Evolutionary conservation across 2,888 invertebrate species (phyloP).

Genomic region (Periphyllus acericola): DNA sequence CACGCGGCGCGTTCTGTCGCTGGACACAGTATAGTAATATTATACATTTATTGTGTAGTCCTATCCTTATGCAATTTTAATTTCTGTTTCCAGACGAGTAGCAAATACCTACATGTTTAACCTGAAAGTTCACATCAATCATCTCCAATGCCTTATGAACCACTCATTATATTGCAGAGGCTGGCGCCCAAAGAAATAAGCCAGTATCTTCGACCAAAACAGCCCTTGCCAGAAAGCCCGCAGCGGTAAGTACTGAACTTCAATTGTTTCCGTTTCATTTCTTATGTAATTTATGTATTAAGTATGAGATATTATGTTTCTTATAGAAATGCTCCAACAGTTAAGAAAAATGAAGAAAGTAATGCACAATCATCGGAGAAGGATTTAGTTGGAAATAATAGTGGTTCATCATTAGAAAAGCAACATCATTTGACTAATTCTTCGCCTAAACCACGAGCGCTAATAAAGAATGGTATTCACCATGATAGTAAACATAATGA

Average conservation of each 20-base stretch:
- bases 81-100: not conserved
- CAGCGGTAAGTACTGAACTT: not conserved
- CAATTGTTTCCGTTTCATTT: not conserved
- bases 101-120: slow-evolving; percentile 34
- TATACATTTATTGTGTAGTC: not conserved
- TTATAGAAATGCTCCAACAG: slow-evolving; percentile 10
- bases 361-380: not conserved
- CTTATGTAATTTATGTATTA: not conserved
- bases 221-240: not conserved
- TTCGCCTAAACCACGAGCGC: not conserved
- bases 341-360: not conserved
- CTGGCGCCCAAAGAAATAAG: slow-evolving; percentile 39
- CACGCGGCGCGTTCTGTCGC: no score
- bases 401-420: not conserved
- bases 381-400: not conserved
- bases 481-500: not conserved
- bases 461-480: not conserved
- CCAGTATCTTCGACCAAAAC: slow-evolving; percentile 16
- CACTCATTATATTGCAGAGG: slow-evolving; percentile 38
- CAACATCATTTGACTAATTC: not conserved
- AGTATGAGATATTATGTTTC: slow-evolving; percentile 21
- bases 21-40: no score
- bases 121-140: not conserved
- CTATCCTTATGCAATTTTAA: not conserved
- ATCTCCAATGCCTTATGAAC: slow-evolving; percentile 53